Evolutionary conservation across 2,113 vertebrate genomes (phyloP), one percentile per base, ranked within the genome.

Genomic region (Lethenteron camtschaticum): DNA sequence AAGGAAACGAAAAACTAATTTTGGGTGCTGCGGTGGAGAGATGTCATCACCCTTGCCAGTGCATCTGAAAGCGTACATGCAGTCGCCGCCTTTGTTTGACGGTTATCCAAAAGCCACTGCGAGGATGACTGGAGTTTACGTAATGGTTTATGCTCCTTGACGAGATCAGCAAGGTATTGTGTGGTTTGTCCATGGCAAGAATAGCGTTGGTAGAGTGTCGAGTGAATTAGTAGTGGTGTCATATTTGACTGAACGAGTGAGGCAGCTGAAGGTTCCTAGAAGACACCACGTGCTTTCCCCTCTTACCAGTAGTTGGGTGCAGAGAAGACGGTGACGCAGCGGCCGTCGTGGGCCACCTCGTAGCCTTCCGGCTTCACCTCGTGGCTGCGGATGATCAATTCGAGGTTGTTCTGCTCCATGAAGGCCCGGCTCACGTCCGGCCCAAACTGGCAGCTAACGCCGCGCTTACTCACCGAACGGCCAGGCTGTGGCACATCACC

Each of bases 241-340:
- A 66, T 16, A 66, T 9, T 24, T 66, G 9, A 9, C n/a, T n/a
- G 63, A 66, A 9, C n/a, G 10, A 16, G 20, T n/a, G 2, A 16
- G n/a, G 9, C n/a, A 66, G 63, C 9, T 20, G n/a, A 9, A 16
- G 8, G n/a, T 16, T 20, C n/a, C n/a, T 9, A 16, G n/a, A n/a
- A 11, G 63, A 66, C 63, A n/a, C 24, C 16, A 18, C 16, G 24
- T 11, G 20, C 20, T 66, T 66, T 8, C 1, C 11, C 13, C 11
- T 72, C 82, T 13, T 76, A 96, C 89, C 90, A 96, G 85, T 95
- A 96, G 82, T 95, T 96, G 79, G 89, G 90, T 55, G 90, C 88
- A 0, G 90, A 96, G 81, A 95, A 96, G 76, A 95, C 90, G 0
- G 90, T 95, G 82, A 96, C 85, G 56, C 90, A 95, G 76, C 84